Conservation (phyloP, 2,797 vertebrate genomes). For the Muscicapa comitata region DNA sequence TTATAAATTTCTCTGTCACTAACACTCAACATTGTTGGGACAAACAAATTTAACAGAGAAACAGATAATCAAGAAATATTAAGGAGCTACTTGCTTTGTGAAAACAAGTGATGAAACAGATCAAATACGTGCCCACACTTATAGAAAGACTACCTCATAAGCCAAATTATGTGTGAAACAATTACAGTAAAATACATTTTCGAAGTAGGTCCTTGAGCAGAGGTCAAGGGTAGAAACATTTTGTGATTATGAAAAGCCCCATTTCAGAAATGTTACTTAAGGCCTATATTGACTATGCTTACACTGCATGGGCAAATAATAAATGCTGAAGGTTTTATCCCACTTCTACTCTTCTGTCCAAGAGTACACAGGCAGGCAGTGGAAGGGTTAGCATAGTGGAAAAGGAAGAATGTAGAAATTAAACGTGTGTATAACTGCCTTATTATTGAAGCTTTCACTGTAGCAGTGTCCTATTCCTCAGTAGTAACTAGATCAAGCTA, state of each 20-base stretch:
- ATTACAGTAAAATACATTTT: neutral
- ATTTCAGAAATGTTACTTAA: neutral
- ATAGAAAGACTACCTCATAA: neutral
- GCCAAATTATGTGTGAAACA: neutral
- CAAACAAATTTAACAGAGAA: neutral
- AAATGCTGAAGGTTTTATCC: neutral
- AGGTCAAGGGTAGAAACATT: neutral
- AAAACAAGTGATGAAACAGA: neutral
- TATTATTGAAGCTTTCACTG: neutral
- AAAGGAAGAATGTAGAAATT: neutral
- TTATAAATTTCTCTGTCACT: neutral
- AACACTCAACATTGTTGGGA: neutral
- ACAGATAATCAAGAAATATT: neutral
- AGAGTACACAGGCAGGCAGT: neutral
- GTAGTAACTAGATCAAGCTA: neutral
- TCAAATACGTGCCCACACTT: neutral
- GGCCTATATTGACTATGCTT: neutral
- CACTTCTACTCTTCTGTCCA: neutral
- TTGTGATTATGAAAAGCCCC: neutral
- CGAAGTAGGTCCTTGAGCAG: neutral
- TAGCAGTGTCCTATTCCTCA: neutral
- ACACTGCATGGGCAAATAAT: neutral
- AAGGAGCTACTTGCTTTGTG: neutral
- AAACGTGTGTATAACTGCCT: neutral
- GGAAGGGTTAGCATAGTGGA: neutral